Evolutionary conservation across 2,888 invertebrate species (phyloP).

Genomic region (Orchesella flavescens): DNA sequence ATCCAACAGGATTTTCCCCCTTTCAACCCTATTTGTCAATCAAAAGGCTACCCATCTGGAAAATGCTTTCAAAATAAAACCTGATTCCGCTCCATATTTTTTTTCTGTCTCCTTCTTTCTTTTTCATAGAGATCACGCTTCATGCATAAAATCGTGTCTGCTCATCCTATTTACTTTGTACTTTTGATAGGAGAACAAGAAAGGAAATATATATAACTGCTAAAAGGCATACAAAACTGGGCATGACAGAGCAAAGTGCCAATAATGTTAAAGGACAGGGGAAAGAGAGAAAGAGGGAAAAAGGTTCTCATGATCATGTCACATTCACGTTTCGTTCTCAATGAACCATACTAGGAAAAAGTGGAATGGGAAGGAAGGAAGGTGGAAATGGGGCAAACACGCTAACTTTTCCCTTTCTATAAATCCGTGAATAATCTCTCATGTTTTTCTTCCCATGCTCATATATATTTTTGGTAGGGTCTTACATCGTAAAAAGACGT

Average conservation of each 20-base stretch:
- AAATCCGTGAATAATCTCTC: no score
- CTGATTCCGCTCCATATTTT: slow-evolving; percentile 44
- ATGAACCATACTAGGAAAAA: not conserved
- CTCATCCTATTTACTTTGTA: not conserved
- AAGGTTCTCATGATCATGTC: slow-evolving; percentile 4
- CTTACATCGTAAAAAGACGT: no score
- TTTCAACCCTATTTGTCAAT: slow-evolving; percentile 63
- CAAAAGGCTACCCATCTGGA: slow-evolving; percentile 63
- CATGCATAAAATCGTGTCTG: not conserved
- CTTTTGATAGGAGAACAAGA: not conserved
- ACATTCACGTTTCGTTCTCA: not conserved
- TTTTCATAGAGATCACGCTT: slow-evolving; percentile 5
- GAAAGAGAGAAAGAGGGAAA: not conserved
- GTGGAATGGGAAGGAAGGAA: not conserved
- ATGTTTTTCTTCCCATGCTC: no score
- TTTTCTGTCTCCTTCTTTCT: slow-evolving; percentile 26
- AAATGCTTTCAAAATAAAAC: slow-evolving; percentile 66
- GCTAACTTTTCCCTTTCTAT: no score
- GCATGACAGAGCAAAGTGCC: not conserved
- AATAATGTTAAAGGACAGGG: not conserved
- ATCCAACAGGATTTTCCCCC: slow-evolving; percentile 28
- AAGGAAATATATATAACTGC: not conserved
- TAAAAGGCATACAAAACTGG: slow-evolving; percentile 4
- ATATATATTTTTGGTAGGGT: no score
- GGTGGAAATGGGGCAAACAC: not conserved